Evolutionary conservation across 1,140 invertebrate genomes (phyloP), one percentile per base, ranked within the genome.

Genomic region (Calosoma granatense): DNA sequence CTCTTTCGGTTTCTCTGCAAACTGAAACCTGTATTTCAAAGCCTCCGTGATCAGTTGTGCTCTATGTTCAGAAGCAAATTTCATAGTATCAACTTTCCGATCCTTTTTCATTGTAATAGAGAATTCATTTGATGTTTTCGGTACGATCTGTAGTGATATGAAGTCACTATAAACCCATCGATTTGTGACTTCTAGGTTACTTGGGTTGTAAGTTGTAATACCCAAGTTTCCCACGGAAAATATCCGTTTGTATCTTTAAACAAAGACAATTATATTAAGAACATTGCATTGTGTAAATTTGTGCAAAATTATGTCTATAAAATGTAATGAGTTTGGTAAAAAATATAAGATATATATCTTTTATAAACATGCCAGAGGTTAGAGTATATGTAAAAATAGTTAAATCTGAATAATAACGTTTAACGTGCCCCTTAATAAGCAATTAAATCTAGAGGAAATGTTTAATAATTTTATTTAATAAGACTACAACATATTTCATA

Each of bases 201-300:
- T 85, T 1, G 95, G 95, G 74, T 98, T 97, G 72, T 98, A 98
- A 14, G 97, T 99, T 39, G 95, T 94, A 59, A 99, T 92, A 22
- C 94, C 94, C 72, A 85, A 81, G 23, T 91, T 92, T 36, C 95
- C 96, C 72, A 99, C 87, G 17, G 94, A 95, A 72, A 99, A 95
- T 68, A 99, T 93, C 67, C 97, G 82, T 76, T 96, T 97, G 73
- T 99, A 99, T 70, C 90, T 94, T 68, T 58, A 61, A 55, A 60
- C 53, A 57, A 30, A n/a, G n/a, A n/a, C n/a, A n/a, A n/a, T n/a
- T n/a, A n/a, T n/a, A n/a, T n/a, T n/a, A 57, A 36, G 56, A 19
- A 62, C 43, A 56, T 54, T n/a, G n/a, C n/a, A 57, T 41, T 30
- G 51, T 51, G 51, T 41, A 47, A 51, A 53, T 51, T 51, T 62